These are phyloP conservation scores for Xanthorhoe designata DNA, from an alignment of 2,888 invertebrate species.

Conservation along the genomic window DNA sequence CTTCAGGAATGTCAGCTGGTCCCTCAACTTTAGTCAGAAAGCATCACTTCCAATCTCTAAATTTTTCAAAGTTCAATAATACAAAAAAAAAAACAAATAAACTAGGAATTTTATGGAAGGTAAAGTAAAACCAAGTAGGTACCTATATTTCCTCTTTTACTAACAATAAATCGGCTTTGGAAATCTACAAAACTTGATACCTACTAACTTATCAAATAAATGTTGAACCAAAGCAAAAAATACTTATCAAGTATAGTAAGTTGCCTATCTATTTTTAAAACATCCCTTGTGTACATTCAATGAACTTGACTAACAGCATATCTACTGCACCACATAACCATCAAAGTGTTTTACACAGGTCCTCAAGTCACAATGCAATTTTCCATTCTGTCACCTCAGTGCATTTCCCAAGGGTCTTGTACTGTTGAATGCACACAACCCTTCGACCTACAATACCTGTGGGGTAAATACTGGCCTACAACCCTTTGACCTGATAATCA, in stretches of 20 bases:
- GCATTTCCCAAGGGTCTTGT: constrained; percentile 50
- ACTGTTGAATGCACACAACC: constrained; percentile 71
- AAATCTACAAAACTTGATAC: too few relatives aligned
- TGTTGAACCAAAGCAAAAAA: background rate
- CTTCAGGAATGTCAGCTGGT: background rate
- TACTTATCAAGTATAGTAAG: background rate
- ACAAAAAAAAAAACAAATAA: background rate
- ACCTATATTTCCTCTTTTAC: too few relatives aligned
- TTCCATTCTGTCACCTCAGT: constrained; percentile 65
- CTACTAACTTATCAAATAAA: background rate
- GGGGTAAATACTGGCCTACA: constrained; percentile 54
- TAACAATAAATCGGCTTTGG: too few relatives aligned
- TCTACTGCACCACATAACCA: constrained; percentile 10
- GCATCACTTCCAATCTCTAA: background rate
- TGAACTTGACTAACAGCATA: background rate
- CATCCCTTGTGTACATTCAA: background rate
- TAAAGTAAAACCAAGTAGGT: too few relatives aligned
- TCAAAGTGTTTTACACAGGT: constrained; percentile 21
- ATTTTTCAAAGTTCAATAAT: background rate
- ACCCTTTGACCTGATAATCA: constrained; percentile 66
- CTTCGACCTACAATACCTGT: constrained; percentile 50
- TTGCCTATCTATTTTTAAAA: background rate
- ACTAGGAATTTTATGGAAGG: too few relatives aligned
- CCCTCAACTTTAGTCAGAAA: background rate
- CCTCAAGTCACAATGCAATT: constrained; percentile 59